Base-by-base conservation (phyloP, 92 coral and sea anemone genomes). In the Epizoanthus scotinus region DNA sequence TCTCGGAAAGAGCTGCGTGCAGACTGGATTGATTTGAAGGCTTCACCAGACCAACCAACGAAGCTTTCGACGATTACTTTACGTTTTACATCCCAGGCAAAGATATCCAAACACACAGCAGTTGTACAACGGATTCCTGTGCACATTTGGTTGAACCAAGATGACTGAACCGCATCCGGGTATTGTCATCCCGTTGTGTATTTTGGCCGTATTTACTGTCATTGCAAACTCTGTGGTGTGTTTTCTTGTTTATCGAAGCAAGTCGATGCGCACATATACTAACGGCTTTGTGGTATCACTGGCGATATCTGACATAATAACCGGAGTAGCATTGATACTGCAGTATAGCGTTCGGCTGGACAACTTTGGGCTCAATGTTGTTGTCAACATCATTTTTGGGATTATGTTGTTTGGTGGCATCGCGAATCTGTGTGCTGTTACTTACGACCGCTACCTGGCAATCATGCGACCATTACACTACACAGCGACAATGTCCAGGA, bases 221-320 rank as follows among this genome's bases (percentile, higher is more conserved):
- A 79, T 88, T 21, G 81, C 93, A 3, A 92, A 92, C 56, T 28
- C 83, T 52, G 68, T 86, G 0, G 97, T 92, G 26, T 92, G 97
- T 67, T 12, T 83, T 56, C 53, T 92, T 67, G 97, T 92, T 78
- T 87, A 73, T 82, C 84, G 79, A 64, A 81, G 82, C 68, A 90
- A 88, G 73, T 42, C 85, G 31, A 90, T 92, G 97, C 70, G 97
- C 28, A 92, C 85, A 57, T 92, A 78, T 50, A 92, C 97, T 28
- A 92, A 92, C 67, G 90, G 90, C 12, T 90, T 92, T 31, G 97
- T 92, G 56, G 97, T 92, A 28, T 92, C 97, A 18, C 82, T 92
- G 1, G 94, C 97, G 49, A 78, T 90, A 36, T 92, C 97, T 14
- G 97, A 92, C 63, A 90, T 92, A 67, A 64, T 90, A 73, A 92